Evolutionary conservation across 2,113 vertebrate genomes (phyloP).

Genomic region (Balaeniceps rex): DNA sequence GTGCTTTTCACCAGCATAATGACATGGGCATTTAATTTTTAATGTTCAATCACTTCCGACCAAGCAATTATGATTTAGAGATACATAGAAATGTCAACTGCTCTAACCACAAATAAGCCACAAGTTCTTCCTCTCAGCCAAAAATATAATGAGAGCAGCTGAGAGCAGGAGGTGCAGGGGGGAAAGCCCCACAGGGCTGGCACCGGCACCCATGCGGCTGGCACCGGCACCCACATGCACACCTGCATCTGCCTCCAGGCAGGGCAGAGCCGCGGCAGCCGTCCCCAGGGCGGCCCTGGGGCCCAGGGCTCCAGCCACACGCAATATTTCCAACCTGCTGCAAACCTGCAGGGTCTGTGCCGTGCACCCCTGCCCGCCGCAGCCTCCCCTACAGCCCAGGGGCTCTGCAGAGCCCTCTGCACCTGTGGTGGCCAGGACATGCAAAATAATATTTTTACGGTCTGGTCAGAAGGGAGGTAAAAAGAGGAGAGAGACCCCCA

Average conservation of each 20-base stretch:
- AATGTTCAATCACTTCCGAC: neutral
- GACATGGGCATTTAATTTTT: neutral
- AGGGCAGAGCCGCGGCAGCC: neutral
- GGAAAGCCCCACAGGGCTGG: neutral
- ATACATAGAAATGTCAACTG: neutral
- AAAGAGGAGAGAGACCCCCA: too few species aligned
- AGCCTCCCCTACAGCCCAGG: neutral
- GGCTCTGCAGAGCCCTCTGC: neutral
- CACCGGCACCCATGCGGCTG: neutral
- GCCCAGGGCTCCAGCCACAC: rapidly evolving
- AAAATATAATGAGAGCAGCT: neutral
- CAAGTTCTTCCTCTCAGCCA: neutral
- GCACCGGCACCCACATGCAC: rapidly evolving
- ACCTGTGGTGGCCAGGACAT: neutral
- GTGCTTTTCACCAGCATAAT: neutral
- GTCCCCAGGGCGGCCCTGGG: neutral
- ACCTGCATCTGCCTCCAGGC: neutral
- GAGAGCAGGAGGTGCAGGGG: neutral
- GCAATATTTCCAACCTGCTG: neutral
- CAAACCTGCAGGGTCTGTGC: neutral
- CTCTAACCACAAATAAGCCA: neutral
- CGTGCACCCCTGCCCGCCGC: neutral
- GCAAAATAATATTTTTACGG: neutral
- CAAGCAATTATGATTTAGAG: neutral
- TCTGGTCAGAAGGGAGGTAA: neutral